Conservation (phyloP, 64 coral and sea anemone genomes). For the Pocillopora damicornis region DNA sequence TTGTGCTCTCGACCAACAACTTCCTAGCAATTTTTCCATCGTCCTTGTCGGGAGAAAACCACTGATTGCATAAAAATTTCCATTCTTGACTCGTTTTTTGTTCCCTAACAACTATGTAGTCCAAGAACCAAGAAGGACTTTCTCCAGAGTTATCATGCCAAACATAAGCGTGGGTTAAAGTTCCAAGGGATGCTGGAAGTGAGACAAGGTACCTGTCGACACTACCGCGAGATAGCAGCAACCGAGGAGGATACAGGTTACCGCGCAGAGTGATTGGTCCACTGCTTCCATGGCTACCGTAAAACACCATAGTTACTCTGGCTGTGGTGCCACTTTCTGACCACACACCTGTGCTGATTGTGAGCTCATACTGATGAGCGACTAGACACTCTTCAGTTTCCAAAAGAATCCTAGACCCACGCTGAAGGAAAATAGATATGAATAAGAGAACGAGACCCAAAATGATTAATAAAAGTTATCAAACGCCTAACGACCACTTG, state of each 20-base stretch:
- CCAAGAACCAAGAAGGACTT: slow-evolving; percentile 11
- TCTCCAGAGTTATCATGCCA: slow-evolving; percentile 41
- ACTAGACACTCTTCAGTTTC: not conserved
- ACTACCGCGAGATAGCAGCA: slow-evolving; percentile 5
- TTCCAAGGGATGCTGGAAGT: slow-evolving; percentile 6
- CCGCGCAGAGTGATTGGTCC: not conserved
- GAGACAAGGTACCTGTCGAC: not conserved
- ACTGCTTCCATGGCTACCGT: not conserved
- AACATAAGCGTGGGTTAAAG: not conserved
- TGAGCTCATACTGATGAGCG: not conserved
- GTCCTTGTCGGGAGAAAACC: slow-evolving; percentile 8
- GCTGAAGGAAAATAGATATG: not conserved
- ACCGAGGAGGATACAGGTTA: not conserved
- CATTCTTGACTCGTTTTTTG: not conserved
- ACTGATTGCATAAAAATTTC: slow-evolving; percentile 1
- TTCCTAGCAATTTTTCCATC: not conserved
- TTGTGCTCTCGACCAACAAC: not conserved
- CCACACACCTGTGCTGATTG: slow-evolving; percentile 26
- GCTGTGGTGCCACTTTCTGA: slow-evolving; percentile 12
- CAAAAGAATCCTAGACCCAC: not conserved
- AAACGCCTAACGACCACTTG: not conserved
- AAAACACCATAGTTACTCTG: slow-evolving; percentile 10
- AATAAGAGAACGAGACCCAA: no score
- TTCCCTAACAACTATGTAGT: slow-evolving; percentile 2
- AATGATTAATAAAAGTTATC: no score